Evolutionary conservation across 2,888 invertebrate species (phyloP).

Genomic region (Apantesis nais): DNA sequence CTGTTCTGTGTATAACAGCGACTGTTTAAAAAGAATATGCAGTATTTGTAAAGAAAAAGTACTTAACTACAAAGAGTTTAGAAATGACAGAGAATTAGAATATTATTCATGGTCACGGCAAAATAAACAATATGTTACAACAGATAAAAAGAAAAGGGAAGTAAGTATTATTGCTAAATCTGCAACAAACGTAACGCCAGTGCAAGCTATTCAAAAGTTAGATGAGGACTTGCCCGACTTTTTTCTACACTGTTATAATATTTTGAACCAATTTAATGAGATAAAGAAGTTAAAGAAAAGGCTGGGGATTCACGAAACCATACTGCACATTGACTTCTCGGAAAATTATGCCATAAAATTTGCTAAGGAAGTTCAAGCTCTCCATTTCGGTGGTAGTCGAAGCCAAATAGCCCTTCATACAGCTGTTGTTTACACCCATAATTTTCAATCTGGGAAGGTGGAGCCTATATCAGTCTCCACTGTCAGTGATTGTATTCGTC

Average conservation of each 20-base stretch:
- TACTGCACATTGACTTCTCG: slow-evolving; percentile 40
- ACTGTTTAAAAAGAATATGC: slow-evolving; percentile 1
- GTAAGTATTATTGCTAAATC: slow-evolving; percentile 29
- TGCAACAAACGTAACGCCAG: slow-evolving; percentile 2
- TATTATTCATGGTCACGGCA: slow-evolving; percentile 4
- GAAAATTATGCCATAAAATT: no score
- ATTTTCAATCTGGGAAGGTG: slow-evolving; percentile 20
- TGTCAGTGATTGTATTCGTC: no score
- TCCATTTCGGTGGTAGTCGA: slow-evolving; percentile 40
- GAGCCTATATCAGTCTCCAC: slow-evolving; percentile 9
- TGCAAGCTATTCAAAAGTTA: slow-evolving; percentile 9
- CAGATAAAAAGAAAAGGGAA: no score
- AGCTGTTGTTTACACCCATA: slow-evolving; percentile 34
- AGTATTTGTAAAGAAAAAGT: slow-evolving; percentile 1
- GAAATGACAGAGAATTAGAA: neutral
- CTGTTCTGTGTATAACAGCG: slow-evolving; percentile 3
- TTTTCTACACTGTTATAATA: slow-evolving; percentile 13
- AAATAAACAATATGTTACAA: slow-evolving; percentile 1
- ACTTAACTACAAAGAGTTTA: neutral
- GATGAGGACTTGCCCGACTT: slow-evolving; percentile 14
- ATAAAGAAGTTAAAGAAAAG: slow-evolving; percentile 22
- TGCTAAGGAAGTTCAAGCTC: slow-evolving; percentile 37
- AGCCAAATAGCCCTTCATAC: slow-evolving; percentile 40
- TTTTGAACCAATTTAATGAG: slow-evolving; percentile 12
- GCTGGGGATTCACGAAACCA: slow-evolving; percentile 23